Base-by-base conservation (phyloP, 2,888 invertebrate species). In the Aethes cnicana region DNA sequence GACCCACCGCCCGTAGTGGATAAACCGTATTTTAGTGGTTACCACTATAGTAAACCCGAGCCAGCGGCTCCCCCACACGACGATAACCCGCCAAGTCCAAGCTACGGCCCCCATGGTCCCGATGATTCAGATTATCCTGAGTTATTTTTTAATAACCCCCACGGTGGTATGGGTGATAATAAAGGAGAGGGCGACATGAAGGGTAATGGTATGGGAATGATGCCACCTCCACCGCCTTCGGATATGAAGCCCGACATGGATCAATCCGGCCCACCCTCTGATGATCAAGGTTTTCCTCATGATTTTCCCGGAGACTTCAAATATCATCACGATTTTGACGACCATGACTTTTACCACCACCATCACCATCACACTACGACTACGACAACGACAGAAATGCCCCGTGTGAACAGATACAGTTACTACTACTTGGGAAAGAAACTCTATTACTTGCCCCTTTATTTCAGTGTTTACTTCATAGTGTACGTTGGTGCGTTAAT, bases 381-480 rank as follows among this genome's bases (percentile, higher is more conserved):
- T 7, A 81, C 84, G 0, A 83, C 90, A 1, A 90, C 85, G 1
- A 83, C 84, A 1, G 91, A 91, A 71, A 90, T 83, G 66, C 90
- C 92, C 61, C 85, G 92, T 72, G 92, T 91, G 5, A 92, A 91
- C 66, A 90, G 84, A 72, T 94, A 93, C 84, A 94, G 94, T 70
- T 95, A 95, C 73, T 95, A 94, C 67, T 94, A 93, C 67, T 87
- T 95, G 54, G 94, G 94, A 2, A 92, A 93, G 62, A 95, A 95
- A 67, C 79, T 95, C 23, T 95, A 94, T 91, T 95, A 94, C 69
- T 84, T 95, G 55, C 95, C 95, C 0, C 76, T 95, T 33, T 95
- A 94, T 74, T 95, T 95, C 71, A 94, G 94, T 69, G 92, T 94
- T 8, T 95, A 93, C 62, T 92, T 93, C 60, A 91, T 92, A 42